Conservation (phyloP, 2,797 vertebrate species). For the Molossus alvarezi region DNA sequence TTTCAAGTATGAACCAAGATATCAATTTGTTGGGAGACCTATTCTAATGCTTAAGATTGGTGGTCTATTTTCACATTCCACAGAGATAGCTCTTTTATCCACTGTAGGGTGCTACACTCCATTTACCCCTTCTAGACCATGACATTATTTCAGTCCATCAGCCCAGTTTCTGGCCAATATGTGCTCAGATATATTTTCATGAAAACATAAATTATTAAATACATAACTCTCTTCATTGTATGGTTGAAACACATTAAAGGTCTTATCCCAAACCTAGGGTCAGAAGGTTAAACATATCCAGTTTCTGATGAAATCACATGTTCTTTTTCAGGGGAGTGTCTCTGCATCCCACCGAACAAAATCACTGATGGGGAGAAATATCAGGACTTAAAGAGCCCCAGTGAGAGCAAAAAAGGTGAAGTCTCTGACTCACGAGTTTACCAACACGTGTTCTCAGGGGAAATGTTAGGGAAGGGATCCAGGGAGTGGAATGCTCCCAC, state of each 20-base stretch:
- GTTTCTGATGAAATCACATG: not conserved
- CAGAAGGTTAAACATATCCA: not conserved
- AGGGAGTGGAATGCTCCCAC: not conserved
- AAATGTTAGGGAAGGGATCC: not conserved
- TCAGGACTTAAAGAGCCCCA: not conserved
- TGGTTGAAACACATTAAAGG: not conserved
- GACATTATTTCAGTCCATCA: not conserved
- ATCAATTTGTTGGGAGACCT: not conserved
- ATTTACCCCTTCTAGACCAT: not conserved
- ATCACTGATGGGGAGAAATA: not conserved
- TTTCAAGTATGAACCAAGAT: not conserved
- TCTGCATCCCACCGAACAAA: not conserved
- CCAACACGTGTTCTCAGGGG: not conserved
- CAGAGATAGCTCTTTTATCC: not conserved
- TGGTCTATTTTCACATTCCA: not conserved
- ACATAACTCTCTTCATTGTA: slow-evolving; percentile 7
- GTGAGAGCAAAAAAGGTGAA: not conserved
- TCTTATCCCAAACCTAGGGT: not conserved
- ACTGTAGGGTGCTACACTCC: not conserved
- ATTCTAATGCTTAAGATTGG: not conserved
- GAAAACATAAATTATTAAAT: not conserved
- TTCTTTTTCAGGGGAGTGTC: not conserved
- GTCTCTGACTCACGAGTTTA: not conserved
- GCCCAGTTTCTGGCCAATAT: not conserved
- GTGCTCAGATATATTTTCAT: not conserved